phyloP scores from a whole-genome alignment of 2,797 vertebrate genomes.

The Sebastes oblongus region DNA sequence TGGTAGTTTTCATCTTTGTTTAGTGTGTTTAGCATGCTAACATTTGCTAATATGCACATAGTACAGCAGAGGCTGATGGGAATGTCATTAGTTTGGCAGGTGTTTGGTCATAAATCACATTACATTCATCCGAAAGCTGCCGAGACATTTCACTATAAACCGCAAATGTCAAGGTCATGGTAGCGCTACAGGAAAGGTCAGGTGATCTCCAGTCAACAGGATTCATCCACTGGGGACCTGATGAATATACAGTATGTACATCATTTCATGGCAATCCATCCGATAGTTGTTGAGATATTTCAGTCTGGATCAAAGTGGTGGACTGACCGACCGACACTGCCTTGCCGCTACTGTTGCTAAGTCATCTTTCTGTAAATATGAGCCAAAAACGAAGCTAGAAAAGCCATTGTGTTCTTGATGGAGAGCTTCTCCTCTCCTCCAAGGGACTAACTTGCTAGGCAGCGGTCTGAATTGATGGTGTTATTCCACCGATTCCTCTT shows the following conservation, averaged over 20 bases:
- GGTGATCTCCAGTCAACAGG: not conserved
- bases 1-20: not conserved
- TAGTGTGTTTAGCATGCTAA: not conserved
- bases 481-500: slow-evolving; percentile 65
- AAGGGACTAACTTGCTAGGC: slow-evolving; percentile 39
- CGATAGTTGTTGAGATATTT: not conserved
- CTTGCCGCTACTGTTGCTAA: not conserved
- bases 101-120: not conserved
- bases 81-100: not conserved
- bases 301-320: not conserved
- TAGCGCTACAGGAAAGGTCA: not conserved
- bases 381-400: slow-evolving; percentile 10
- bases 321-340: not conserved
- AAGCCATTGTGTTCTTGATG: slow-evolving; percentile 19
- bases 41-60: not conserved
- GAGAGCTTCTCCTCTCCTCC: slow-evolving; percentile 46
- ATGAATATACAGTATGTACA: not conserved
- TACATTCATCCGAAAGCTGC: not conserved
- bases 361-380: not conserved
- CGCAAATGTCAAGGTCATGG: not conserved
- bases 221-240: not conserved
- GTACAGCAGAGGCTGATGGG: not conserved
- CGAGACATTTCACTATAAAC: not conserved
- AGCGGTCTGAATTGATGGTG: slow-evolving; percentile 63
- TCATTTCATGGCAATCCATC: not conserved